Base-by-base conservation (phyloP, 1,140 invertebrate genomes). In the Aricia agestis region DNA sequence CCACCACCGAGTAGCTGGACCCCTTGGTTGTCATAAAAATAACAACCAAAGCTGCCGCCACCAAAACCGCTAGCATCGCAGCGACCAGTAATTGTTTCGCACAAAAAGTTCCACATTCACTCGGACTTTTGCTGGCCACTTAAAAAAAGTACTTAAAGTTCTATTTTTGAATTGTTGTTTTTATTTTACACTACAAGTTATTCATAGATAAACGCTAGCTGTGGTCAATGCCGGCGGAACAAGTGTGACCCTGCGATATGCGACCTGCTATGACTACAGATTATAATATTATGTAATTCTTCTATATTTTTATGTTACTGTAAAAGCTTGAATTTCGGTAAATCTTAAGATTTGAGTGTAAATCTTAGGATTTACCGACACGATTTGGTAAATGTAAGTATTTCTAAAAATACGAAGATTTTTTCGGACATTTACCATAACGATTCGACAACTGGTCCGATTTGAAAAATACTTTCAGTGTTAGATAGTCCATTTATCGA, bases 81-180 rank as follows among this genome's bases (percentile, higher is more conserved):
- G 86, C 87, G 19, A 82, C 85, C 74, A 87, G 85, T 74, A n/a
- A n/a, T 85, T 88, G 61, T 91, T 89, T 67, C 77, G 80, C 75
- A 80, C 80, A 91, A 82, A 81, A 90, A 87, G 58, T 83, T 79
- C 89, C 86, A 92, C 83, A 90, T 90, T 13, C 45, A 52, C 45
- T 52, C 45, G 45, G 45, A 52, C 45, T 11, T 52, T 52, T 52
- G 13, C 45, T 52, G 10, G 11, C 79, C 81, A 87, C 76, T 72
- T 71, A 31, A 70, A 71, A 73, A 18, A 36, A n/a, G n/a, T n/a
- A n/a, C n/a, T n/a, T 68, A 15, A 57, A 5, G n/a, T 52, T 36
- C n/a, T 32, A 58, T 45, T 36, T 42, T 61, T 42, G 6, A 59
- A 36, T 42, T 36, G 1, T 41, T 15, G 25, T 41, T 59, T 25